Evolutionary conservation across 2,888 invertebrate species (phyloP), one percentile per base, ranked within the genome.

Genomic region (Acanthopleura granulata): DNA sequence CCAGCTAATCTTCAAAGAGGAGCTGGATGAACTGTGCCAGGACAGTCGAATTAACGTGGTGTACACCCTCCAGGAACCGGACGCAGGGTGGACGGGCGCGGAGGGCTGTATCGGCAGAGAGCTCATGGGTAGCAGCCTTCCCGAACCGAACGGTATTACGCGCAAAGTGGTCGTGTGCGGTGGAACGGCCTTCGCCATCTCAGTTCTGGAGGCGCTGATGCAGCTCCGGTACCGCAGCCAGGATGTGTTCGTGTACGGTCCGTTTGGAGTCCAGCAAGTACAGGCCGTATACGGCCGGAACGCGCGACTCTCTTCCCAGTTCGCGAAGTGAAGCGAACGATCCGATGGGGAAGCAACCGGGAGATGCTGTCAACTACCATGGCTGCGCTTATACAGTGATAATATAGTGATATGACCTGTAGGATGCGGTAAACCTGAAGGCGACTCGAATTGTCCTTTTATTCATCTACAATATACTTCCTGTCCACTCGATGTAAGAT

Each of bases 41-140:
- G 71, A 71, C 25, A 14, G 40, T 40, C 40, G 50, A 6, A 25
- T 71, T 27, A 49, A n/a, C 15, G 71, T 49, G 15, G 49, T 18
- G 1, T 71, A 49, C 71, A 71, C 50, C 25, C n/a, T 71, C 1
- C 40, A 71, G n/a, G 71, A 71, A 9, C 49, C 71, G 18, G 71
- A 49, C 49, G 71, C 18, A 6, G n/a, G 18, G 1, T 71, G 71
- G 71, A 49, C 40, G 49, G 71, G 71, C 29, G 40, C 40, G 6
- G 71, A 22, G 6, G 71, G 71, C 1, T 14, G 4, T 16, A 49
- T 71, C 12, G 71, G 50, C 11, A 18, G 18, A 40, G 71, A 18
- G 18, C 25, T 66, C 29, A 22, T 66, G 16, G 1, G 29, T 6
- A 25, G 16, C 15, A 66, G 25, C 25, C 22, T 66, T 66, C 22